These are phyloP conservation scores for Eristalis arbustorum DNA, from an alignment of 2,888 invertebrate species.

Conservation along the genomic window DNA sequence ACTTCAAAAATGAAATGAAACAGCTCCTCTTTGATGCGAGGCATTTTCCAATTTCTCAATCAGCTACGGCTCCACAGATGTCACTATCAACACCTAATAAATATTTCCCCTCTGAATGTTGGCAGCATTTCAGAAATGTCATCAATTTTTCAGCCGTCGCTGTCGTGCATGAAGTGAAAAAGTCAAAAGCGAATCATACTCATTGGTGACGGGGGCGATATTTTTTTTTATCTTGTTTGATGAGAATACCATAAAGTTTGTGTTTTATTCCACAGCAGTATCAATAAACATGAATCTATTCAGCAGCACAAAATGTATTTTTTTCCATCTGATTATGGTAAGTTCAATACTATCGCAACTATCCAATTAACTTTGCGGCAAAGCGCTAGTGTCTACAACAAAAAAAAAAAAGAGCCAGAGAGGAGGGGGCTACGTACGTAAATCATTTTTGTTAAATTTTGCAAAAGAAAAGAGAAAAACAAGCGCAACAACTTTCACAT, in stretches of 20 bases:
- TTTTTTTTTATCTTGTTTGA: slow-evolving; percentile 53
- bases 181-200: slow-evolving; percentile 27
- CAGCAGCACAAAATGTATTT: slow-evolving; percentile 73
- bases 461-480: slow-evolving; percentile 47
- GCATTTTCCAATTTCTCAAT: neutral
- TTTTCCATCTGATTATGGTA: slow-evolving; percentile 74
- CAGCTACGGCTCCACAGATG: slow-evolving; percentile 14
- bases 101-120: neutral
- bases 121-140: slow-evolving; percentile 47
- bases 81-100: neutral
- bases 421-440: slow-evolving; percentile 9
- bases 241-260: slow-evolving; percentile 42
- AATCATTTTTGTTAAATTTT: slow-evolving; percentile 25
- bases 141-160: slow-evolving; percentile 33
- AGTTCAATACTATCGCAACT: slow-evolving; percentile 54
- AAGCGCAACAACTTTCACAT: slow-evolving; percentile 51
- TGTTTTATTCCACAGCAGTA: slow-evolving; percentile 16
- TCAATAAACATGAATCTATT: slow-evolving; percentile 73
- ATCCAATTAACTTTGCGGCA: slow-evolving; percentile 29
- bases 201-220: slow-evolving; percentile 50
- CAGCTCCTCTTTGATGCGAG: too few species aligned
- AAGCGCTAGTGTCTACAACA: slow-evolving; percentile 21
- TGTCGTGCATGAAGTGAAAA: slow-evolving; percentile 44
- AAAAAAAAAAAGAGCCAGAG: slow-evolving; percentile 1
- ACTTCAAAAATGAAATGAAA: too few species aligned